A percentile compares a stretch with the other conserved stretches of the same genome.
Evolutionary conservation across 1,140 invertebrate genomes (phyloP).

Genomic region (Araneus ventricosus): DNA sequence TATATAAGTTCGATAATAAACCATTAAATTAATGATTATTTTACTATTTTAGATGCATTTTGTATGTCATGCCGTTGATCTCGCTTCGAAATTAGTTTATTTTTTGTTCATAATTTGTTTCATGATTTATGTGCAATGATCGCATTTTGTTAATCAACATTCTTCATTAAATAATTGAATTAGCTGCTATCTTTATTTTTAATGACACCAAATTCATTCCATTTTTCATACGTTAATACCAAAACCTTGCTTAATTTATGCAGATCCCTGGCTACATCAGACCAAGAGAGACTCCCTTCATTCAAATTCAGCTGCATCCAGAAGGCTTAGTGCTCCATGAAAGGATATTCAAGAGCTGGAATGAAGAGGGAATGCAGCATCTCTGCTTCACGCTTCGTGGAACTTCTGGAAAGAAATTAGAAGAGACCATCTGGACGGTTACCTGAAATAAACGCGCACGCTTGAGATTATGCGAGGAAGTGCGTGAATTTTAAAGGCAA

Average conservation of each 20-base stretch:
- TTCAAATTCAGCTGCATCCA: constrained; percentile 23
- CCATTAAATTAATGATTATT: too few species aligned
- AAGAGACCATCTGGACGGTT: constrained; percentile 32
- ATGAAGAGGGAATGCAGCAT: background rate
- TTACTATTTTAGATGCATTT: too few species aligned
- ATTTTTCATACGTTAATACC: background rate
- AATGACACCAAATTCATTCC: too few species aligned
- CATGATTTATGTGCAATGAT: too few species aligned
- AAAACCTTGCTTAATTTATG: background rate
- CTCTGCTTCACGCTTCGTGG: background rate
- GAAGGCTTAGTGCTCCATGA: background rate
- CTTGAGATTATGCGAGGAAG: constrained; percentile 43
- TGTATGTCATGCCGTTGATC: too few species aligned
- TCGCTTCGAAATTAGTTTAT: too few species aligned
- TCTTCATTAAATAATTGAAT: too few species aligned
- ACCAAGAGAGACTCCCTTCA: background rate
- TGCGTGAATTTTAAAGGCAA: constrained; percentile 49
- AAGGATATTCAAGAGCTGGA: constrained; percentile 21
- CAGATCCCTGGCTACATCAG: background rate
- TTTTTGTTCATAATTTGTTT: too few species aligned
- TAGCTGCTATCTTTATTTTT: too few species aligned
- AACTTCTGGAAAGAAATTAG: constrained; percentile 58
- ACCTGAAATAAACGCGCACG: constrained; percentile 19
- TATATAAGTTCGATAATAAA: too few species aligned
- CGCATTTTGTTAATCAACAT: too few species aligned